Base-by-base conservation (phyloP, 2,113 vertebrate genomes). In the Synodontis membranacea region DNA sequence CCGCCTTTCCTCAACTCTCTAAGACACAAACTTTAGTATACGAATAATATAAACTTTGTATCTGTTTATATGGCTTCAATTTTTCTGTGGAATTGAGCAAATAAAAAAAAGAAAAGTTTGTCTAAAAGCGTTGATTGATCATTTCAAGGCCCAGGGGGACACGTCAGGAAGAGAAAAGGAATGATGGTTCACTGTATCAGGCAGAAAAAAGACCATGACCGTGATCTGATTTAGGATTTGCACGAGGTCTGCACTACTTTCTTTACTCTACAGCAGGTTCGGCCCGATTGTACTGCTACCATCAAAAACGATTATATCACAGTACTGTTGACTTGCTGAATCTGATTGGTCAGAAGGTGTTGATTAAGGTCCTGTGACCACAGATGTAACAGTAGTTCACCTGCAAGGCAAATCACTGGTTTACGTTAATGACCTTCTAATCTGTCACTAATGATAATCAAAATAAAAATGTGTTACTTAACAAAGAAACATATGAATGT, bases 11-110 rank as follows among this genome's bases (percentile, higher is more conserved):
- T 89, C 92, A 92, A 92, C 91, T 88, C 91, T 82, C 86, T 91
- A 91, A 93, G 93, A 95, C 93, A 94, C 90, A 92, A 94, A 93
- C 94, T 94, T 95, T 96, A 94, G 93, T 93, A 95, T 93, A 95
- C 92, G 90, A 95, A 93, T 92, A 93, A 93, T 93, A 94, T 94
- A 92, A 93, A 91, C 91, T 94, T 94, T 95, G 91, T 95, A 95
- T 81, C 92, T 92, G 93, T 95, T 94, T 95, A 93, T 93, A 93
- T 91, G 88, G 75, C 89, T 91, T 90, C 9, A 34, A 82, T 70
- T 91, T 93, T 91, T 90, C 89, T 90, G 93, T 94, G 87, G 50
- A 81, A 84, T 60, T 83, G 42, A 66, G 93, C 90, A 94, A 95
- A 95, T 95, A 94, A 95, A 83, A 95, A 93, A 90, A 91, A 44